These are phyloP conservation scores for Cremastinae sp. DNA, from an alignment of 2,888 invertebrate species.

Conservation along the genomic window DNA sequence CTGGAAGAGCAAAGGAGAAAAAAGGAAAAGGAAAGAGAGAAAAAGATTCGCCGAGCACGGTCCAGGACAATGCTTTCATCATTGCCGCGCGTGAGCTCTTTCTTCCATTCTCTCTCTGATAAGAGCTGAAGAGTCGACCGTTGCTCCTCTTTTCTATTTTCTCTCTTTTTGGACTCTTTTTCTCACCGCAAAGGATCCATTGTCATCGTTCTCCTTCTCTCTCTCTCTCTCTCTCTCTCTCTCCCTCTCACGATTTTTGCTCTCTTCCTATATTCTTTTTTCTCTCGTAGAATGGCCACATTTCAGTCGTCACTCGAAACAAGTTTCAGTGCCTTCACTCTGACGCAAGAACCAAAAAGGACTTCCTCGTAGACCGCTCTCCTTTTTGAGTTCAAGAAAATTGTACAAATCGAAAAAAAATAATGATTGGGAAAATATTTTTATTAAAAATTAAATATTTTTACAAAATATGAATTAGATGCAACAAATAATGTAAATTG, in stretches of 20 bases:
- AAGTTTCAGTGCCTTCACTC: slow-evolving; percentile 74
- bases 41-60: slow-evolving; percentile 69
- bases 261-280: slow-evolving; percentile 14
- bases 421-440: not conserved
- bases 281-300: slow-evolving; percentile 61
- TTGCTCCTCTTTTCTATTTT: slow-evolving; percentile 53
- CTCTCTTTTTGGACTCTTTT: slow-evolving; percentile 71
- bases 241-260: slow-evolving; percentile 25
- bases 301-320: slow-evolving; percentile 67
- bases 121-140: slow-evolving; percentile 64
- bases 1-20: slow-evolving; percentile 60
- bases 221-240: slow-evolving; percentile 40
- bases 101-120: slow-evolving; percentile 74
- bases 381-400: slow-evolving; percentile 12
- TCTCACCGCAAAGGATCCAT: slow-evolving; percentile 76
- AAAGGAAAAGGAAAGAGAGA: slow-evolving; percentile 59
- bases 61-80: slow-evolving; percentile 80
- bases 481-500: no score
- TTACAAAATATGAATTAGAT: no score
- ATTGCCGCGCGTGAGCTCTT: slow-evolving; percentile 76
- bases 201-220: slow-evolving; percentile 70
- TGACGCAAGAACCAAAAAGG: slow-evolving; percentile 45
- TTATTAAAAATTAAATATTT: no score
- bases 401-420: slow-evolving; percentile 1
- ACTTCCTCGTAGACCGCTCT: slow-evolving; percentile 30